Percentiles rank a stretch among this genome's conserved stretches.
Evolutionary conservation across 2,888 invertebrate genomes (phyloP).

Genomic region (Druceiella hillmani): DNA sequence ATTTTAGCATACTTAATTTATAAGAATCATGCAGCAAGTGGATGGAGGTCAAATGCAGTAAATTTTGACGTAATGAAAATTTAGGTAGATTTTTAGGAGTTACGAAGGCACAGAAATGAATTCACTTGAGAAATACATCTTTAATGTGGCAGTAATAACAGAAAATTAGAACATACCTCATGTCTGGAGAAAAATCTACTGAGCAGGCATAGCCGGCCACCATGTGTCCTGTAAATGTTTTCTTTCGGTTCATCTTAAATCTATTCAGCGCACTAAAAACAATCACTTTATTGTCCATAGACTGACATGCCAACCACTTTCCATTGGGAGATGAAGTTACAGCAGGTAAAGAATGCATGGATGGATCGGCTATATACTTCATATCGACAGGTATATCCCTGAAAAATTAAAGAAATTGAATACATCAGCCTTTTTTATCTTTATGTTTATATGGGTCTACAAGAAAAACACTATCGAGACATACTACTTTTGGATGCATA

Average conservation of each 20-base stretch:
- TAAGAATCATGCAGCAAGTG: no score
- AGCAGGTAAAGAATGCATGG: slow-evolving; percentile 98
- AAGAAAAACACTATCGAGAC: no score
- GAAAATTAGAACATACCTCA: slow-evolving; percentile 62
- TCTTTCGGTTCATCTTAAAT: slow-evolving; percentile 97
- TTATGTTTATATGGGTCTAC: no score
- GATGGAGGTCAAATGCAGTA: no score
- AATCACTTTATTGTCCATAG: slow-evolving; percentile 98
- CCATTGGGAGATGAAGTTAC: slow-evolving; percentile 94
- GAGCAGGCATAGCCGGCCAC: slow-evolving; percentile 98
- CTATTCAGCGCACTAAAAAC: slow-evolving; percentile 97
- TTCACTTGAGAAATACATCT: no score
- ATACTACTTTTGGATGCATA: no score
- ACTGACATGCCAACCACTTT: slow-evolving; percentile 99
- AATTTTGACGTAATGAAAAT: no score
- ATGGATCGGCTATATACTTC: slow-evolving; percentile 99
- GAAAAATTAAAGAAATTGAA: slow-evolving; percentile 15
- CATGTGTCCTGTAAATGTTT: slow-evolving; percentile 98
- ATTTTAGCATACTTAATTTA: no score
- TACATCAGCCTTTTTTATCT: no score
- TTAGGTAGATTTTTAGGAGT: no score
- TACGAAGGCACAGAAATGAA: no score
- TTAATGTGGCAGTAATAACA: not conserved
- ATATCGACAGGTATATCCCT: slow-evolving; percentile 96
- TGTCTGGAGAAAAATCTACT: slow-evolving; percentile 96